Conservation (phyloP, 2,113 vertebrate species). For the Dipodomys ordii region DNA sequence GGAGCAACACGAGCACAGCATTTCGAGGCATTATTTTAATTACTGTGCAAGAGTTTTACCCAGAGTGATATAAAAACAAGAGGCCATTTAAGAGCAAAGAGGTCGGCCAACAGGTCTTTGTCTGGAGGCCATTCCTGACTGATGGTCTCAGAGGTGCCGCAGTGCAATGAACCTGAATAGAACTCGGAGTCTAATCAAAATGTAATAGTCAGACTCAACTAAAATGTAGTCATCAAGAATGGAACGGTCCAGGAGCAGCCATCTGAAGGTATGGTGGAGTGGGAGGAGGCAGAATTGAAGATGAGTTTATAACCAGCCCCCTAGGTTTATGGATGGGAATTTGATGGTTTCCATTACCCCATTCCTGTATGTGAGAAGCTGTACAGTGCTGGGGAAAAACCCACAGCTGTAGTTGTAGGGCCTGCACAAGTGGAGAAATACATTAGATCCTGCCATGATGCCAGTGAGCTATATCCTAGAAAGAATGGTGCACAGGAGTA, state of each 20-base stretch:
- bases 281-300: neutral
- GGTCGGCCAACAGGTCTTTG: neutral
- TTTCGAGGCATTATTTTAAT: constrained; percentile 47
- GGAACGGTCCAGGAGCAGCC: neutral
- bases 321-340: neutral
- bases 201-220: constrained; percentile 6
- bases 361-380: neutral
- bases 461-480: neutral
- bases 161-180: neutral
- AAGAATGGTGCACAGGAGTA: neutral
- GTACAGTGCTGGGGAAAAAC: neutral
- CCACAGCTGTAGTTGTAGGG: neutral
- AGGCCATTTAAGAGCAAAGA: neutral
- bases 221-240: constrained; percentile 16
- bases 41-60: neutral
- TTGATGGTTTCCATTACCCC: neutral
- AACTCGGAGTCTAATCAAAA: constrained; percentile 43
- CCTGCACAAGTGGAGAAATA: neutral
- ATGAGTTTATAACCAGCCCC: neutral
- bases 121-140: neutral
- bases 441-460: neutral
- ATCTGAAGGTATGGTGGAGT: neutral
- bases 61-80: neutral
- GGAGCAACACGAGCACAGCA: neutral
- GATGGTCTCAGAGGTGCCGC: neutral